phyloP scores from a whole-genome alignment of 2,113 vertebrate species.

The Epinephelus cyanopodus region DNA sequence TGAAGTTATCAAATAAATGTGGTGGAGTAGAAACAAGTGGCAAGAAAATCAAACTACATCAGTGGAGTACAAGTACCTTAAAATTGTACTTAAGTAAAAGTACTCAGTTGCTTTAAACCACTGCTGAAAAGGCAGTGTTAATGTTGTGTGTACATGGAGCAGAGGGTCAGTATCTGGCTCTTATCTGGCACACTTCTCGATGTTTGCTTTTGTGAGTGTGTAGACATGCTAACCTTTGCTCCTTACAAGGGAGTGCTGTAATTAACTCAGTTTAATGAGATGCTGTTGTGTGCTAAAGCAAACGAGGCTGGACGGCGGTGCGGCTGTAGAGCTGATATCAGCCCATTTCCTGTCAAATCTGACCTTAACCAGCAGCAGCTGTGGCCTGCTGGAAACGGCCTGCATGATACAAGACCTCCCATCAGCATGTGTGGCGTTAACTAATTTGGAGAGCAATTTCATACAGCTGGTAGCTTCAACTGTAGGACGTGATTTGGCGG shows the following conservation, averaged over 20 bases:
- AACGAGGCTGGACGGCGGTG: neutral
- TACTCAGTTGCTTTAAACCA: too few relatives aligned
- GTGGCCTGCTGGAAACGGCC: neutral
- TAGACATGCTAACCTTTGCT: constrained; percentile 10
- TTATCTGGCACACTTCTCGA: neutral
- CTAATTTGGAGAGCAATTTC: neutral
- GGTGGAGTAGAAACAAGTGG: too few relatives aligned
- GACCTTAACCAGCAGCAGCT: neutral
- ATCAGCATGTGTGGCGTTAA: neutral
- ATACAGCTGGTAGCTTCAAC: neutral
- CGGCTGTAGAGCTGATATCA: neutral
- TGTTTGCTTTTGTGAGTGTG: constrained; percentile 12
- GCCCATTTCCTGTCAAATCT: constrained; percentile 6
- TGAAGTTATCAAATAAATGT: too few relatives aligned
- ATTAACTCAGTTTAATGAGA: constrained; percentile 40
- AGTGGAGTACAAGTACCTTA: too few relatives aligned
- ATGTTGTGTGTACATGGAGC: neutral
- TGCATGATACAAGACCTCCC: neutral
- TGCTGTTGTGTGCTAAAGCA: constrained; percentile 19
- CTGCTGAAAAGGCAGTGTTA: too few relatives aligned
- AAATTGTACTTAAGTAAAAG: too few relatives aligned
- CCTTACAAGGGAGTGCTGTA: constrained; percentile 10
- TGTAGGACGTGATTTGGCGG: neutral
- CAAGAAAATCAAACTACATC: too few relatives aligned
- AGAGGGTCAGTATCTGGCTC: neutral